Evolutionary conservation across 2,888 invertebrate genomes (phyloP).

Genomic region (Nezara viridula): DNA sequence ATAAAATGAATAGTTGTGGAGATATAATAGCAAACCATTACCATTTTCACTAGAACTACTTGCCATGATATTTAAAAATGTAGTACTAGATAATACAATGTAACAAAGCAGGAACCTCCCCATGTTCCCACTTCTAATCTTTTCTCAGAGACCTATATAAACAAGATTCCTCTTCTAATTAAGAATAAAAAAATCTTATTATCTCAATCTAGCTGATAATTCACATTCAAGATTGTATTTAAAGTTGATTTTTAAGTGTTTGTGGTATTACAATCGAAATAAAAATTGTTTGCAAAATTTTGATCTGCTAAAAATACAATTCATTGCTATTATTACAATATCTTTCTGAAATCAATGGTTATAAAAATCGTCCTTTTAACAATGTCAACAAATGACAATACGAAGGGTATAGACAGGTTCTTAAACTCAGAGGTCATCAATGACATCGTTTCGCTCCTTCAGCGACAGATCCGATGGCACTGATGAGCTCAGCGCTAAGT

Average conservation of each 20-base stretch:
- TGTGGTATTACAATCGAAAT: background rate
- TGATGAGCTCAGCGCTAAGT: no score
- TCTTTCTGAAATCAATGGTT: no score
- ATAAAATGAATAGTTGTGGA: slow-evolving; percentile 81
- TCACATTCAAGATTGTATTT: background rate
- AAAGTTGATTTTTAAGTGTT: background rate
- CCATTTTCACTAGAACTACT: slow-evolving; percentile 57
- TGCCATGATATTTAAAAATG: slow-evolving; percentile 55
- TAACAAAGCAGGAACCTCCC: slow-evolving; percentile 46
- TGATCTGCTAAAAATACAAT: no score
- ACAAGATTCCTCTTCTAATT: background rate
- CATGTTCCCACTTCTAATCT: slow-evolving; percentile 35
- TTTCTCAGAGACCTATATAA: background rate
- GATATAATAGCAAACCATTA: slow-evolving; percentile 71
- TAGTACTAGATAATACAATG: slow-evolving; percentile 27
- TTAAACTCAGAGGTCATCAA: no score
- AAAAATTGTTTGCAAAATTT: background rate
- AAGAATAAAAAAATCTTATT: background rate
- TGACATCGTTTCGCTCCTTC: no score
- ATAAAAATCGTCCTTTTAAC: no score
- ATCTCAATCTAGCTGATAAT: background rate
- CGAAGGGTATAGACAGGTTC: no score
- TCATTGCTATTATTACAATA: no score
- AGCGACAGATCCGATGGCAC: no score
- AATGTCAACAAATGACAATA: no score